Percentiles rank a stretch among this genome's conserved stretches.
phyloP scores from a whole-genome alignment of 2,888 invertebrate genomes.

The Macaria notata region DNA sequence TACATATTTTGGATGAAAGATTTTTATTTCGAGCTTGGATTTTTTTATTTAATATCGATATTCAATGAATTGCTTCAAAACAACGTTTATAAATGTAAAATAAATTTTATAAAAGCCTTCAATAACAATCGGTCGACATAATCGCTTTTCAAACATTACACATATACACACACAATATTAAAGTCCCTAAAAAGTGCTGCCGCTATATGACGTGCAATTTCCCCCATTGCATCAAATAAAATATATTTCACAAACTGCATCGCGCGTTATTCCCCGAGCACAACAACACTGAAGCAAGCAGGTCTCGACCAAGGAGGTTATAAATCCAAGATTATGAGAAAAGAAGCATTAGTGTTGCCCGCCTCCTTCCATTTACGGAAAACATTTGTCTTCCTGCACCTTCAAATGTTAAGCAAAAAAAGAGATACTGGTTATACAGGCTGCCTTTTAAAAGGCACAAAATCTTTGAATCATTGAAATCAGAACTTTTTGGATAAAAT shows the following conservation, averaged over 20 bases:
- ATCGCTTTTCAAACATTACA: too few species aligned
- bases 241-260: background rate
- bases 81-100: too few species aligned
- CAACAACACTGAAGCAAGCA: slow-evolving; percentile 2
- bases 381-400: slow-evolving; percentile 29
- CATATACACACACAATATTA: too few species aligned
- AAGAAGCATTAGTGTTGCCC: slow-evolving; percentile 21
- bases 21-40: too few species aligned
- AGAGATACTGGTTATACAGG: slow-evolving; percentile 7
- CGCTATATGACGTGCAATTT: background rate
- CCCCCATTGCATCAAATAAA: background rate
- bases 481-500: too few species aligned
- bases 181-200: too few species aligned
- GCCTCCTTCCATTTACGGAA: slow-evolving; percentile 27
- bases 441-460: slow-evolving; percentile 19
- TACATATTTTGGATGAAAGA: background rate
- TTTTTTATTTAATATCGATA: too few species aligned
- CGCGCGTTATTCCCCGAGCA: slow-evolving; percentile 1
- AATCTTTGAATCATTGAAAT: slow-evolving; percentile 10
- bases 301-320: slow-evolving; percentile 10
- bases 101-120: too few species aligned
- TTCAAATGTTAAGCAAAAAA: slow-evolving; percentile 20
- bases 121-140: too few species aligned
- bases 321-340: slow-evolving; percentile 32
- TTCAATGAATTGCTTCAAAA: too few species aligned